A percentile compares a stretch with the other conserved stretches of the same genome.
Conservation (phyloP, 2,888 invertebrate genomes). For the Scotopteryx bipunctaria region DNA sequence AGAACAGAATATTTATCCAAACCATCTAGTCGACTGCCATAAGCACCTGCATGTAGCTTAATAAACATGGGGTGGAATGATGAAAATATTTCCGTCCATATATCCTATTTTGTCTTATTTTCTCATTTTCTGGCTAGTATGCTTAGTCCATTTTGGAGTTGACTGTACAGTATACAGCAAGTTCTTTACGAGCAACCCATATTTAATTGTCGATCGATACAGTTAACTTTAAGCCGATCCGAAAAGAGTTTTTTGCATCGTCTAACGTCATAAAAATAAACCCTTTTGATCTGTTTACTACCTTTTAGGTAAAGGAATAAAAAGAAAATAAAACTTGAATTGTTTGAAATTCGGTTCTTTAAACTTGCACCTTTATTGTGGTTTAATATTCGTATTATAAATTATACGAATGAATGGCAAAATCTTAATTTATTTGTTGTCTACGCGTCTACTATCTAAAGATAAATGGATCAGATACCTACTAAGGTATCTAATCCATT, state of each 20-base stretch:
- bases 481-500: neutral
- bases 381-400: too few species aligned
- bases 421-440: too few species aligned
- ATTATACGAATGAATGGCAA: too few species aligned
- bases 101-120: neutral
- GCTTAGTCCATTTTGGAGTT: neutral
- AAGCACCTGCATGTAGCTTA: too few species aligned
- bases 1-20: too few species aligned
- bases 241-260: constrained; percentile 26
- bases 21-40: too few species aligned
- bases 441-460: too few species aligned
- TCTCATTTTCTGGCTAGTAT: neutral
- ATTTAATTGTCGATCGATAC: constrained; percentile 65
- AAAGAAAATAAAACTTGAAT: neutral
- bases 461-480: too few species aligned
- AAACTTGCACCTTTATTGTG: too few species aligned
- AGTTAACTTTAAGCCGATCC: constrained; percentile 53
- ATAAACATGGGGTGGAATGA: too few species aligned
- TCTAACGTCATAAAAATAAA: constrained; percentile 10
- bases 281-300: constrained; percentile 5
- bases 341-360: too few species aligned
- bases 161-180: constrained; percentile 54
- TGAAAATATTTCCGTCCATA: too few species aligned
- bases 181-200: constrained; percentile 68
- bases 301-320: constrained; percentile 4